phyloP scores from a whole-genome alignment of 2,797 vertebrate species.

The Phrynocephalus guinanensis region DNA sequence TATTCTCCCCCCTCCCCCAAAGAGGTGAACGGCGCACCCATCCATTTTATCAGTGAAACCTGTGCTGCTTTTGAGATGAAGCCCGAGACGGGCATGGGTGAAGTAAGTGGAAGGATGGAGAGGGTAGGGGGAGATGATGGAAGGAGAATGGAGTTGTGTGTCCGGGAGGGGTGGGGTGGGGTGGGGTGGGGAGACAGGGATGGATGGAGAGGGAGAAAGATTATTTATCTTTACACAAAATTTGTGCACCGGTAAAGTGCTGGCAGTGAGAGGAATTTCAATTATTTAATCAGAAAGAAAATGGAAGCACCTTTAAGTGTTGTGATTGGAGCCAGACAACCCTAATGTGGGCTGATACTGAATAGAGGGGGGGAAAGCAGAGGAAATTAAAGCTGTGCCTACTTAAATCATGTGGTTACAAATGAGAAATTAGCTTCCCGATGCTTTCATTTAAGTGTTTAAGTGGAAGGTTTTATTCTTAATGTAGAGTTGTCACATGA shows the following conservation, averaged over 20 bases:
- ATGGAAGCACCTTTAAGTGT: constrained; percentile 99
- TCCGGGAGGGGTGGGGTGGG: too few relatives aligned
- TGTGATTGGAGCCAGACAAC: constrained; percentile 98
- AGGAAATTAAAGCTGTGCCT: constrained; percentile 97
- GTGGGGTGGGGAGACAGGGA: background rate
- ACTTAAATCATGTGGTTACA: constrained; percentile 98
- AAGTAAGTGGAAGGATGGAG: constrained; percentile 62
- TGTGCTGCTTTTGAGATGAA: constrained; percentile 84
- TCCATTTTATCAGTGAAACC: constrained; percentile 89
- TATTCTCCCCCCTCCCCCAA: constrained; percentile 87
- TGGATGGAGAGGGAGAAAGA: constrained; percentile 68
- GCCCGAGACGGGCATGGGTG: constrained; percentile 50
- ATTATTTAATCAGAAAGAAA: constrained; percentile 99
- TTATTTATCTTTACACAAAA: constrained; percentile 88
- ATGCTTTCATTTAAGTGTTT: constrained; percentile 99
- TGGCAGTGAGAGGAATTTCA: constrained; percentile 99
- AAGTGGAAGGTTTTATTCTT: constrained; percentile 99
- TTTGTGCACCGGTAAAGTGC: constrained; percentile 91
- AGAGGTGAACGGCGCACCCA: constrained; percentile 87
- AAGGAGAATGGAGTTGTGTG: background rate
- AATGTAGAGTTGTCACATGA: constrained; percentile 89
- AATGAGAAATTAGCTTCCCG: constrained; percentile 99
- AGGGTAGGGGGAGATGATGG: constrained; percentile 64
- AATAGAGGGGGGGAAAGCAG: constrained; percentile 95
- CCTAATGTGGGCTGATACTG: constrained; percentile 96